A percentile compares a stretch with the other conserved stretches of the same genome.
Evolutionary conservation across 2,797 vertebrate species (phyloP).

Genomic region (Epinephelus malabaricus): DNA sequence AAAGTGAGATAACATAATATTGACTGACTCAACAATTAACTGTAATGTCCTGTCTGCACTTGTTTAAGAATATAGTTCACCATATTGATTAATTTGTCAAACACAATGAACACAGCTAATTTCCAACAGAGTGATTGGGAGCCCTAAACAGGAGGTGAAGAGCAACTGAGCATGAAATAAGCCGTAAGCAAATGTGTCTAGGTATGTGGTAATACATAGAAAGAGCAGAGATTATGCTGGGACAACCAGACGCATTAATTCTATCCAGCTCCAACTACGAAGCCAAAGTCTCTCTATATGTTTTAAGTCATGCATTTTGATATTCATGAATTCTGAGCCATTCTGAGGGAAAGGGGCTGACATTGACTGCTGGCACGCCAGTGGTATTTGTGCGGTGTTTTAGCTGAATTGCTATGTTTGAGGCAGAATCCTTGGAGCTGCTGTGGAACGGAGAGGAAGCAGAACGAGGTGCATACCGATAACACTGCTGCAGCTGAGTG

Average conservation of each 20-base stretch:
- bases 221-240: slow-evolving; percentile 3
- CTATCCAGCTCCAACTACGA: slow-evolving; percentile 13
- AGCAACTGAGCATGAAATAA: slow-evolving; percentile 40
- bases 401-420: slow-evolving; percentile 73
- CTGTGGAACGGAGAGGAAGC: slow-evolving; percentile 71
- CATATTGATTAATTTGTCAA: slow-evolving; percentile 66
- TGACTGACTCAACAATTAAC: slow-evolving; percentile 56
- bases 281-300: slow-evolving; percentile 38
- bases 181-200: slow-evolving; percentile 25
- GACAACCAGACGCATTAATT: slow-evolving; percentile 37
- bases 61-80: slow-evolving; percentile 56
- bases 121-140: slow-evolving; percentile 41
- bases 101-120: slow-evolving; percentile 47
- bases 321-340: slow-evolving; percentile 74
- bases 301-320: slow-evolving; percentile 57
- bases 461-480: slow-evolving; percentile 79
- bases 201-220: neutral
- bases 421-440: slow-evolving; percentile 73
- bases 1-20: slow-evolving; percentile 40
- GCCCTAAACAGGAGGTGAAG: slow-evolving; percentile 22
- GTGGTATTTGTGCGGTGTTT: slow-evolving; percentile 67
- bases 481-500: slow-evolving; percentile 74
- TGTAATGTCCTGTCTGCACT: slow-evolving; percentile 22
- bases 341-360: slow-evolving; percentile 47
- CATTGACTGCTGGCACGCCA: slow-evolving; percentile 64